Base-by-base conservation (phyloP, 2,888 invertebrate genomes). In the Dorcus hopei region DNA sequence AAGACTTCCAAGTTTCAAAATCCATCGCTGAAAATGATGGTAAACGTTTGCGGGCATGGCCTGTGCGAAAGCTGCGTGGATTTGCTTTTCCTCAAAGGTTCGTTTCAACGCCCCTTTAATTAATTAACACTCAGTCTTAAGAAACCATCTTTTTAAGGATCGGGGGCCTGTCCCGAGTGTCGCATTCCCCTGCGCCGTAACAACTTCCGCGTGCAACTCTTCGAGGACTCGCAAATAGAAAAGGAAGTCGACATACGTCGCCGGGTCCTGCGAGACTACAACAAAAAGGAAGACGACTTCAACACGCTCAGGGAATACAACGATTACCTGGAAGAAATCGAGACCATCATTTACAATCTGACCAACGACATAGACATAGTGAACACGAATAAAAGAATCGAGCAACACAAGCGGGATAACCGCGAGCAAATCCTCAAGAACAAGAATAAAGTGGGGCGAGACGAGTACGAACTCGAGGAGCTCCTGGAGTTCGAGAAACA, bases 21-120 rank as follows among this genome's bases (percentile, higher is more conserved):
- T 81, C 97, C 97, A 39, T 93, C 94, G 0, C 79, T 99, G 55
- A 96, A 96, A 77, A 85, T 99, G 82, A 91, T 98, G 93, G 97
- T 98, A 62, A 99, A 99, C 78, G 89, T 95, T 56, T 99, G 99
- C 80, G 98, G 98, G 38, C 99, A 99, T 82, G 92, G 95, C 41
- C 81, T 99, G 70, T 99, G 99, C 80, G 97, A 97, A 80, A 96
- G 91, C 75, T 98, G 98, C 81, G 97, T 99, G 39, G 97, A 97
- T 76, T 82, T 97, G 61, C 80, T 99, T 38, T 99, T 98, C 80
- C 84, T 96, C 14, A 96, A 98, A 87, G 99, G 92, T 90, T 39
- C 7, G 14, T 55, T 49, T 11, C 39, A 43, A 49, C 16, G 42
- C 42, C 43, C 61, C 38, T 53, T 47, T 9, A 33, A 11, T 47